Base-by-base conservation (phyloP, 1,140 invertebrate genomes). In the Rhagoletis pomonella region DNA sequence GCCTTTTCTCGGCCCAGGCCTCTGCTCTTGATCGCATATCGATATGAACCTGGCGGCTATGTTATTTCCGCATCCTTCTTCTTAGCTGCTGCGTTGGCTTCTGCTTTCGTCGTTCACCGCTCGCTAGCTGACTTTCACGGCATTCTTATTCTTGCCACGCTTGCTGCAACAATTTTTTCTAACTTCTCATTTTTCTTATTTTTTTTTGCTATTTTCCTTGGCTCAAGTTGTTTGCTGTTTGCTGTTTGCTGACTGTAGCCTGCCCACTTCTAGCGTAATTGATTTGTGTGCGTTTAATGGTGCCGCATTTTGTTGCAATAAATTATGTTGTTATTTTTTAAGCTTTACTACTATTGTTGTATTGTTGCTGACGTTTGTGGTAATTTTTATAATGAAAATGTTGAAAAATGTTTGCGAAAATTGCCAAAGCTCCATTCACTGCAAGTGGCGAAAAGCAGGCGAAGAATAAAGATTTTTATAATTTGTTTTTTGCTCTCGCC, bases 251-350 rank as follows among this genome's bases (percentile, higher is more conserved):
- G 42, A 9, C 5, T 12, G 39, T 81, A 29, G 17, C 47, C 73
- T 50, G 47, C 47, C 73, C 73, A 81, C 73, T 81, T 81, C 73
- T 12, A 81, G 73, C 73, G 73, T 81, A 81, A 81, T 81, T 81
- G 73, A 81, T 81, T 81, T 81, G 73, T 81, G 73, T 55, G 73
- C 47, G n/a, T 81, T 81, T 81, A 81, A 81, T 81, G 73, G 14
- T 58, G 73, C 47, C 73, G 73, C 73, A 81, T 81, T 81, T 81
- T 81, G 73, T 81, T 81, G 73, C 50, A 81, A 81, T 81, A 81
- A 81, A 81, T 81, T 55, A 81, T 81, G 73, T 81, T 29, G 47
- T 58, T 81, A 19, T 81, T 81, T 55, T 19, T 81, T 55, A 4
- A 39, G 69, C 6, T 12, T 17, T 50, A n/a, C 69, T 50, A n/a